Evolutionary conservation across 2,113 vertebrate genomes (phyloP).

Genomic region (Hassar affinis): DNA sequence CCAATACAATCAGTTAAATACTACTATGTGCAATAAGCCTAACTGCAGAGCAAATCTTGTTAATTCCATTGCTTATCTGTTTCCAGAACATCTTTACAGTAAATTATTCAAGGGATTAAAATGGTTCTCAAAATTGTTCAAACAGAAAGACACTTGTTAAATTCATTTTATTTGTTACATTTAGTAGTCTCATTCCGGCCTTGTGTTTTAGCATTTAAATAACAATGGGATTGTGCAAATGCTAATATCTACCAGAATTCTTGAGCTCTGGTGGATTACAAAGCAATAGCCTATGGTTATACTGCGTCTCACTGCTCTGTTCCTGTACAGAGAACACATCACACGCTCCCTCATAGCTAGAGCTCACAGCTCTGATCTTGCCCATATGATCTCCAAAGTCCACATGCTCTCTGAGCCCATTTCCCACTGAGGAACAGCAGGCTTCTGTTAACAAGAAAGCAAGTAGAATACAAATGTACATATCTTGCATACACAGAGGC

Average conservation of each 20-base stretch:
- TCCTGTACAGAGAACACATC: slow-evolving; percentile 37
- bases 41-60: neutral
- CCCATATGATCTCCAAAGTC: slow-evolving; percentile 39
- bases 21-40: neutral
- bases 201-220: slow-evolving; percentile 2
- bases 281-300: slow-evolving; percentile 23
- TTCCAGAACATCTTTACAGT: neutral
- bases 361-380: slow-evolving; percentile 46
- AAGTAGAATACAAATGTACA: slow-evolving; percentile 18
- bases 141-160: neutral
- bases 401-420: slow-evolving; percentile 34
- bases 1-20: neutral
- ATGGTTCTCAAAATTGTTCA: neutral
- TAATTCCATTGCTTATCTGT: neutral
- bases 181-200: neutral
- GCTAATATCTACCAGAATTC: neutral
- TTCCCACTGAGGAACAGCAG: slow-evolving; percentile 29
- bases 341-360: slow-evolving; percentile 33
- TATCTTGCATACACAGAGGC: neutral
- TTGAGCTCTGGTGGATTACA: neutral
- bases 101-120: neutral
- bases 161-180: neutral
- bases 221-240: neutral
- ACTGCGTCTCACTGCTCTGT: slow-evolving; percentile 1
- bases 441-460: slow-evolving; percentile 15